Percentiles rank a stretch among this genome's conserved stretches.
Conservation (phyloP, 1,140 invertebrate species). For the Drosophila ohnishii region DNA sequence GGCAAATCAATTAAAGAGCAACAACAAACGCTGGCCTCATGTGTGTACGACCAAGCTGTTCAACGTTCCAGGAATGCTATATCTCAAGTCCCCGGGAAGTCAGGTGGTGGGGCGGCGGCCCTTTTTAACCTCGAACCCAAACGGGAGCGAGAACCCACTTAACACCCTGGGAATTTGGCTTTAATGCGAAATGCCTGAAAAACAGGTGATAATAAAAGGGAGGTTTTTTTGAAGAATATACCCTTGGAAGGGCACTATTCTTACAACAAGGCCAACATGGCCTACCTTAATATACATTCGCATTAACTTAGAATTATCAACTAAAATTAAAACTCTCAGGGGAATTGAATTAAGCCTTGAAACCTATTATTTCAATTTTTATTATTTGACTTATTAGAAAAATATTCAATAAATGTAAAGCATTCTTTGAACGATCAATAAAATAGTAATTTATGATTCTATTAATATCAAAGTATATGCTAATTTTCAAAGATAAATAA, state of each 20-base stretch:
- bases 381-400: background rate
- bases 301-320: background rate
- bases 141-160: constrained; percentile 21
- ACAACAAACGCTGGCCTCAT: constrained; percentile 13
- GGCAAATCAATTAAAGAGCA: constrained; percentile 75
- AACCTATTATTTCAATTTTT: background rate
- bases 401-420: background rate
- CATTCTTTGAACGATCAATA: background rate
- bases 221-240: background rate
- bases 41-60: constrained; percentile 15
- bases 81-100: constrained; percentile 16
- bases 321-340: no score
- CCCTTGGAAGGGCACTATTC: background rate
- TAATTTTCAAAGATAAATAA: no score
- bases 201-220: constrained; percentile 16
- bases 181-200: constrained; percentile 44
- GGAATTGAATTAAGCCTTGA: no score
- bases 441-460: background rate
- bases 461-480: no score
- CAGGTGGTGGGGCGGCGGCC: constrained; percentile 11
- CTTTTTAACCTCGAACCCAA: constrained; percentile 8
- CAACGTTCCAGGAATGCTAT: constrained; percentile 39
- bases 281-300: background rate
- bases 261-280: background rate
- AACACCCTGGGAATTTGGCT: constrained; percentile 56